Evolutionary conservation across 2,113 vertebrate genomes (phyloP), one percentile per base, ranked within the genome.

Genomic region (Macaca nemestrina): DNA sequence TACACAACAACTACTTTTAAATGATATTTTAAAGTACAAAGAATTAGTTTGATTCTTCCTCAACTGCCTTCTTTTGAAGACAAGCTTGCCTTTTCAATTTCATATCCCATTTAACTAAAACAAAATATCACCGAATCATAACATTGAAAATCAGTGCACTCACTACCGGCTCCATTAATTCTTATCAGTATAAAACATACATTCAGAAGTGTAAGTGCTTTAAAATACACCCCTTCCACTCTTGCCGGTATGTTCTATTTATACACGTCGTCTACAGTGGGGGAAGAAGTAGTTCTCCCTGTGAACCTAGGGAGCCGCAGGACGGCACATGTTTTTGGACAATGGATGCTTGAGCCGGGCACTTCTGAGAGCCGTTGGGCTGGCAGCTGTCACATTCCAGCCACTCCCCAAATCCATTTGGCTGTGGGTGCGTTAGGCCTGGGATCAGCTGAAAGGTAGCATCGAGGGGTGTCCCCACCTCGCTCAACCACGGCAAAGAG

Each of bases 111-210:
- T 96, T 93, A 40, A 80, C 64, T 14, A 78, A 84, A 64, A 80
- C n/a, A 98, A 98, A 98, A 97, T 88, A 94, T 86, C 98, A 98
- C 97, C 98, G 82, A 61, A 85, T 50, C 3, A 92, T 93, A 97
- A 91, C 94, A 45, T 67, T 90, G 61, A 97, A 97, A 93, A 97
- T 6, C 98, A 97, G 52, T 50, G 25, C 12, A 2, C 96, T 97
- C 96, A 93, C 97, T 96, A 96, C 88, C 89, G 68, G 85, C 89
- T 96, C 95, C 83, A 98, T 96, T 97, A 98, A 94, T 93, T 97
- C 78, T 88, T 96, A 96, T 98, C 95, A 97, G 96, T 97, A 97
- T 94, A 97, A 98, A 98, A 98, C 98, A 98, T 97, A 98, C 98
- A 98, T 93, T 96, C 97, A 94, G 95, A 98, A 97, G 93, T 91